Evolutionary conservation across 2,888 invertebrate species (phyloP), one percentile per base, ranked within the genome.

Genomic region (Lacanobia wlatinum): DNA sequence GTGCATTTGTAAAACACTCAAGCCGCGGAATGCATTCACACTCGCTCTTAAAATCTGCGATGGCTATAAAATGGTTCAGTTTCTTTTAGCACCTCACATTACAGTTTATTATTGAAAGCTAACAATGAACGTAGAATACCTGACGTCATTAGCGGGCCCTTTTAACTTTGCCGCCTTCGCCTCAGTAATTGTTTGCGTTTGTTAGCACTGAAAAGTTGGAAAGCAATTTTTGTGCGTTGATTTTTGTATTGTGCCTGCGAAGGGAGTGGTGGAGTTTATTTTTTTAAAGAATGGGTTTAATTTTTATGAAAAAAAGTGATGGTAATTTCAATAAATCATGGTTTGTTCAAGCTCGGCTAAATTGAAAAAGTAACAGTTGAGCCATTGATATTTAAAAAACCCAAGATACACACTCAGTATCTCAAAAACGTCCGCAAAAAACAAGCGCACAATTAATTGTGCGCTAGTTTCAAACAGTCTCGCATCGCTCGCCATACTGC

Each of bases 41-140:
- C 84, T 81, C 82, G 79, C 84, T 87, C 87, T 89, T 89, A 89
- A 87, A 92, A 93, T 93, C 92, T 87, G 91, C 91, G 87, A 91
- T 88, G 90, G 89, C 87, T 86, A 90, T 94, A 93, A 94, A 93
- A 85, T 87, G 81, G 79, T 87, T 89, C 89, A 90, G 91, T 90
- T 92, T 91, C 93, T 93, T 94, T 94, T 93, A 92, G 87, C 92
- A 91, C 90, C 87, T 92, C 90, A 77, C 78, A 86, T 91, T 92
- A 90, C 91, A 85, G 87, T 92, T 92, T 90, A 90, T 91, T 92
- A 93, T 92, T 93, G 91, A 91, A 93, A 91, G 85, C 89, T 90
- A 93, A 93, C 93, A 93, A 92, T 91, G 89, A 87, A 85, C 75
- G 81, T 86, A 86, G 87, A 90, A 91, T 92, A 92, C 90, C 90